A percentile compares a stretch with the other conserved stretches of the same genome.
Evolutionary conservation across 1,140 invertebrate species (phyloP).

Genomic region (Diprion similis): DNA sequence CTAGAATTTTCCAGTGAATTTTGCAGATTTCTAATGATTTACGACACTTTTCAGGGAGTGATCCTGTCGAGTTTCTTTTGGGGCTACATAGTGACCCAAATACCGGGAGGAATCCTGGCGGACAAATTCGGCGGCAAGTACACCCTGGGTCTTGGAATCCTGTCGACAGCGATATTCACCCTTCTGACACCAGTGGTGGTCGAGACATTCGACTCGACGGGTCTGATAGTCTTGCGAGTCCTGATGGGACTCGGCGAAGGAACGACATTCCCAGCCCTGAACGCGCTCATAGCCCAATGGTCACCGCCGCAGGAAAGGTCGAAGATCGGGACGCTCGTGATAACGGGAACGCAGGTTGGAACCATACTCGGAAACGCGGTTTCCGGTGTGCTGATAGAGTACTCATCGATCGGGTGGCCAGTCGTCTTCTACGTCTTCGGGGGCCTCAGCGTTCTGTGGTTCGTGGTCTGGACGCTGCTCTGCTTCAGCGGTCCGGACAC

Average conservation of each 20-base stretch:
- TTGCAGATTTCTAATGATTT: slow-evolving; percentile 61
- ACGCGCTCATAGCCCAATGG: slow-evolving; percentile 64
- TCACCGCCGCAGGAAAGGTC: slow-evolving; percentile 59
- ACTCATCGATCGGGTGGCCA: slow-evolving; percentile 44
- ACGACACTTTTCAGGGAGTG: slow-evolving; percentile 61
- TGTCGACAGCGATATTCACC: slow-evolving; percentile 64
- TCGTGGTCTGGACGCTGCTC: slow-evolving; percentile 59
- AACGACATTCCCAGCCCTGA: slow-evolving; percentile 40
- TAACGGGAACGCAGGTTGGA: too few species aligned
- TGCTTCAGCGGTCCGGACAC: slow-evolving; percentile 77
- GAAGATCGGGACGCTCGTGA: too few species aligned
- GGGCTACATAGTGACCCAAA: too few species aligned
- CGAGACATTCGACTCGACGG: slow-evolving; percentile 65
- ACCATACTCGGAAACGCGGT: slow-evolving; percentile 68
- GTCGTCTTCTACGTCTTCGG: too few species aligned
- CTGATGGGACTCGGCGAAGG: slow-evolving; percentile 73
- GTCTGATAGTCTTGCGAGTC: slow-evolving; percentile 68
- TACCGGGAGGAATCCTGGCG: too few species aligned
- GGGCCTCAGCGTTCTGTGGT: slow-evolving; percentile 49
- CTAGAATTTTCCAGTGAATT: slow-evolving; percentile 43
- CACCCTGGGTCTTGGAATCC: too few species aligned
- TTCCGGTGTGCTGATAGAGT: slow-evolving; percentile 70
- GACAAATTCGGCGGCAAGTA: too few species aligned
- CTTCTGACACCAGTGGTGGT: slow-evolving; percentile 68
- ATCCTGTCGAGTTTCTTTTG: slow-evolving; percentile 55